Evolutionary conservation across 1,140 invertebrate species (phyloP), one percentile per base, ranked within the genome.

Genomic region (Euborellia annulipes): DNA sequence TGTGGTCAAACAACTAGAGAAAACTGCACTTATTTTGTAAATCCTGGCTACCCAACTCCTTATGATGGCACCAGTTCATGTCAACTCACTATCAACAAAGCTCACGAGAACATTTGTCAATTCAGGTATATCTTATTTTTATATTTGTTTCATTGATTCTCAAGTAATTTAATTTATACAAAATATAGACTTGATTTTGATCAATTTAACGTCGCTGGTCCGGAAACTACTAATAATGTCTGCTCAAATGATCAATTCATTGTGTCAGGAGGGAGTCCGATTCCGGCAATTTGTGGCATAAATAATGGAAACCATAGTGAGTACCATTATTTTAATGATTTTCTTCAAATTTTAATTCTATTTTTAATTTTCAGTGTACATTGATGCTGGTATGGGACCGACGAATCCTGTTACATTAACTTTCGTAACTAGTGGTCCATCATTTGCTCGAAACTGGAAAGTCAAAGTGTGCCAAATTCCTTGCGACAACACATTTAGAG

Each of bases 261-360:
- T 11, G 78, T 88, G 1, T 85, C 83, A 1, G 85, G 84, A 3
- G 81, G 82, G 1, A 82, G 75, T 58, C 79, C 82, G 0, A 70
- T 85, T 1, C 82, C 85, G 6, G 72, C 75, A 0, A 85, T 89
- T 48, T 90, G 85, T 57, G 85, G 85, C 7, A 67, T 66, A 18
- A 88, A 86, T 50, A 72, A 73, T n/a, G 85, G 81, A 8, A 82
- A 81, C 66, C 85, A 89, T 60, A 85, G 85, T 89, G 67, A 77
- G 75, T 69, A 47, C 32, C 4, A 20, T 16, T 38, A 20, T 38
- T 38, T 37, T 37, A 3, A 14, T 18, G 4, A 18, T 18, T 14
- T n/a, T 37, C 36, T 37, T 4, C 34, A 14, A 7, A n/a, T 11
- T n/a, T 8, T 36, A 17, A n/a, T 1, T 4, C 20, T 17, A 21